Percentiles rank a stretch among this genome's conserved stretches.
Evolutionary conservation across 2,888 invertebrate genomes (phyloP).

Genomic region (Carcina quercana): DNA sequence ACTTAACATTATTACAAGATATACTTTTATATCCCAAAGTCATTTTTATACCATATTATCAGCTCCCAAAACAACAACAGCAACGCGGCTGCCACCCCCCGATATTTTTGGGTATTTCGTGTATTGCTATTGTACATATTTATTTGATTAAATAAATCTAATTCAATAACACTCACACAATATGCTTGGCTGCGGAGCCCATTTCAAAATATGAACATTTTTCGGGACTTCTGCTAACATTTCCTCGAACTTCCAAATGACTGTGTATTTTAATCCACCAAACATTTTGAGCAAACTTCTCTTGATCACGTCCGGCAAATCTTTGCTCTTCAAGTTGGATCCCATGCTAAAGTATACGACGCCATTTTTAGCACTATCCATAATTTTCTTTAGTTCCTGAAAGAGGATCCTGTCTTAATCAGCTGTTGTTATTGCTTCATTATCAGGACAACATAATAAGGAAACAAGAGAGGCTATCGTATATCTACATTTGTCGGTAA

Average conservation of each 20-base stretch:
- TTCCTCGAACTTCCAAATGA: slow-evolving; percentile 53
- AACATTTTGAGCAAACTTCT: slow-evolving; percentile 35
- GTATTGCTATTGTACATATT: no score
- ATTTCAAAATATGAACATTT: slow-evolving; percentile 42
- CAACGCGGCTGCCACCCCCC: no score
- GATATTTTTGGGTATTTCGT: no score
- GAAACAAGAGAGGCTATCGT: no score
- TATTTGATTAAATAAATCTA: no score
- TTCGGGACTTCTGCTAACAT: slow-evolving; percentile 27
- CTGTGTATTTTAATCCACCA: slow-evolving; percentile 39
- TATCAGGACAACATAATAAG: no score
- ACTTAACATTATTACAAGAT: no score
- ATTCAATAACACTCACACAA: slow-evolving; percentile 30
- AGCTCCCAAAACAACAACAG: no score
- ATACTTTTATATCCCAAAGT: no score
- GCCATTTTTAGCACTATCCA: slow-evolving; percentile 40
- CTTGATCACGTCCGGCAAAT: slow-evolving; percentile 29
- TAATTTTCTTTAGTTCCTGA: slow-evolving; percentile 35
- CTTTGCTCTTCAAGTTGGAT: slow-evolving; percentile 34
- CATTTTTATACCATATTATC: no score
- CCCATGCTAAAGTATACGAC: slow-evolving; percentile 55
- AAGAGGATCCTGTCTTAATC: slow-evolving; percentile 6
- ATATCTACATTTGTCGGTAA: no score
- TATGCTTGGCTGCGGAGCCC: slow-evolving; percentile 42
- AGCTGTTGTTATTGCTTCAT: no score